phyloP scores from a whole-genome alignment of 2,113 vertebrate genomes.

The Megaceryle torquata region DNA sequence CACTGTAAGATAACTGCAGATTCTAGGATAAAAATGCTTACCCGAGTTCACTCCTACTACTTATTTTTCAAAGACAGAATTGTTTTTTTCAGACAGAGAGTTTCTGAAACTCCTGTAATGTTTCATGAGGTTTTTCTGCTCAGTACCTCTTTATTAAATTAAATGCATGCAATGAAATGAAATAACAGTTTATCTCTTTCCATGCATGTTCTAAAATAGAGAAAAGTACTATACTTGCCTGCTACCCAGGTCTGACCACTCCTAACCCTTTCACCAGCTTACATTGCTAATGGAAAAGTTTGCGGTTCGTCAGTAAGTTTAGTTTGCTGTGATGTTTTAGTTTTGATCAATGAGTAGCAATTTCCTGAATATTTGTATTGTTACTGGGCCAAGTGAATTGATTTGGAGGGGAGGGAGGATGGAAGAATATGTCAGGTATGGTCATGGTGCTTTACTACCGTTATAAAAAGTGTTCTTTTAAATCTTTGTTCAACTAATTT shows the following conservation, averaged over 20 bases:
- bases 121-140: background rate
- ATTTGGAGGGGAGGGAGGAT: background rate
- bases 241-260: conserved; percentile 50
- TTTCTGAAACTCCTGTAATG: background rate
- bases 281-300: conserved; percentile 82
- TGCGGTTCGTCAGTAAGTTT: conserved; percentile 89
- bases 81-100: background rate
- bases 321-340: conserved; percentile 71
- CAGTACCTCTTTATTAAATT: background rate
- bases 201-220: background rate
- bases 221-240: conserved; percentile 6
- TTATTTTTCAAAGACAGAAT: background rate
- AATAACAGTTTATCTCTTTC: background rate
- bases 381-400: background rate
- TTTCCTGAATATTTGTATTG: conserved; percentile 19
- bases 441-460: background rate
- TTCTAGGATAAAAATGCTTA: background rate
- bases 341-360: conserved; percentile 32
- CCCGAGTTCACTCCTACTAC: background rate
- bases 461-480: background rate
- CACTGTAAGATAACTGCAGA: background rate
- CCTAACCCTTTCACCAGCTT: conserved; percentile 87
- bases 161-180: background rate
- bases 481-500: background rate
- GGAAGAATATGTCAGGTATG: background rate